Evolutionary conservation across 2,888 invertebrate genomes (phyloP), one percentile per base, ranked within the genome.

Genomic region (Amphipoea oculea): DNA sequence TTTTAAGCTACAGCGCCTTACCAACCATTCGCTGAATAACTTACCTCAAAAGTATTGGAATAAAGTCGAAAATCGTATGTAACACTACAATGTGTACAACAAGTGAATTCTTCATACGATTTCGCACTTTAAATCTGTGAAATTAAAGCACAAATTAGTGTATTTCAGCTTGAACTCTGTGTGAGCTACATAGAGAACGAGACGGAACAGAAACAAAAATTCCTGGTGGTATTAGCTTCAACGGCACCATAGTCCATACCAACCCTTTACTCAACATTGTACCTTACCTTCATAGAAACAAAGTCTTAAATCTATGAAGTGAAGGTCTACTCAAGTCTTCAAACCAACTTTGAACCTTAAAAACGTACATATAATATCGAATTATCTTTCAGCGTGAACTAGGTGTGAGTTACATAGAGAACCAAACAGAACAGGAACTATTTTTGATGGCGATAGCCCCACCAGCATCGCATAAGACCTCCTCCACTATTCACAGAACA

Each of bases 371-470:
- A 20, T 51, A 14, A 48, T 51, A 48, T 40, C 9, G 3, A 77
- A 36, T 65, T 29, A 57, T 36, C 11, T 67, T 70, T 0, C 91
- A 97, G 96, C 92, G 96, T 3, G 95, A 95, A 51, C 84, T 96
- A 40, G 90, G 94, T 71, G 87, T 96, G 45, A 94, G 89, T 74
- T 96, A 92, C 90, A 94, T 96, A 83, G 96, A 96, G 87, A 95
- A 95, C 83, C 96, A 95, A 84, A 94, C 94, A 0, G 94, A 93
- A n/a, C 88, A 93, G 0, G 88, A 86, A 5, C 98, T 98, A 0
- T 99, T 99, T 93, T 97, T 99, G 79, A 98, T 99, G 98, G 98
- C 99, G 89, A 90, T 99, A 29, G 98, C 99, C 0, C 98, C 99
- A 0, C 99, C 99, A 45, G 98, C 99, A 0, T 98, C 98, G 6